These are phyloP conservation scores for Slavum lentiscoides DNA, from an alignment of 2,888 invertebrate genomes.

Conservation along the genomic window DNA sequence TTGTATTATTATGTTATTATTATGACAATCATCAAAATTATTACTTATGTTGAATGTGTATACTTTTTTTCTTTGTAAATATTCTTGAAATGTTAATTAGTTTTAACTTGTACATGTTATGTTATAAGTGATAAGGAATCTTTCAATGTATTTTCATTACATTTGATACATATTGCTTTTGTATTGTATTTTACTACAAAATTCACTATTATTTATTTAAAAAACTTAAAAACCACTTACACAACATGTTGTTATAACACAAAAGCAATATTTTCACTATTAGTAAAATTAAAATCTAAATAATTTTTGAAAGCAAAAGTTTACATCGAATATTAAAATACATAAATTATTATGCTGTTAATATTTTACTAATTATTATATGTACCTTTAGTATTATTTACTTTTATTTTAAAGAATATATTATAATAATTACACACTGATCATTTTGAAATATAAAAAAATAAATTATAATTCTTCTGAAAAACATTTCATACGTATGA, in stretches of 20 bases:
- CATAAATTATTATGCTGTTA: too few species aligned
- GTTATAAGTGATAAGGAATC: not conserved
- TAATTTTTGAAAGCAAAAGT: too few species aligned
- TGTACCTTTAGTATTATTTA: too few species aligned
- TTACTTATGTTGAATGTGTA: not conserved
- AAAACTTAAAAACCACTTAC: too few species aligned
- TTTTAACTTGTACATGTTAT: conserved; percentile 24
- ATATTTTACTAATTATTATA: too few species aligned
- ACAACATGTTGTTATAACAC: too few species aligned
- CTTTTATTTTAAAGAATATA: not conserved
- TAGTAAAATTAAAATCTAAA: too few species aligned
- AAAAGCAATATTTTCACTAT: too few species aligned
- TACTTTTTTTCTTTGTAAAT: conserved; percentile 33
- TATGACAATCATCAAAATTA: conserved; percentile 42
- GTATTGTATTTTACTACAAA: not conserved
- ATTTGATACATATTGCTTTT: conserved; percentile 8
- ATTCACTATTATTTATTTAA: too few species aligned
- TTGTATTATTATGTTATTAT: not conserved
- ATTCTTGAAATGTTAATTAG: conserved; percentile 39
- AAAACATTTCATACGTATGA: not conserved
- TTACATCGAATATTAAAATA: too few species aligned
- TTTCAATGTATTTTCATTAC: conserved; percentile 8
- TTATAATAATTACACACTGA: not conserved
- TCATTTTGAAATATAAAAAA: not conserved
- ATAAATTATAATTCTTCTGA: not conserved